These are phyloP conservation scores for Phycodurus eques DNA, from an alignment of 2,113 vertebrate species.

Conservation along the genomic window DNA sequence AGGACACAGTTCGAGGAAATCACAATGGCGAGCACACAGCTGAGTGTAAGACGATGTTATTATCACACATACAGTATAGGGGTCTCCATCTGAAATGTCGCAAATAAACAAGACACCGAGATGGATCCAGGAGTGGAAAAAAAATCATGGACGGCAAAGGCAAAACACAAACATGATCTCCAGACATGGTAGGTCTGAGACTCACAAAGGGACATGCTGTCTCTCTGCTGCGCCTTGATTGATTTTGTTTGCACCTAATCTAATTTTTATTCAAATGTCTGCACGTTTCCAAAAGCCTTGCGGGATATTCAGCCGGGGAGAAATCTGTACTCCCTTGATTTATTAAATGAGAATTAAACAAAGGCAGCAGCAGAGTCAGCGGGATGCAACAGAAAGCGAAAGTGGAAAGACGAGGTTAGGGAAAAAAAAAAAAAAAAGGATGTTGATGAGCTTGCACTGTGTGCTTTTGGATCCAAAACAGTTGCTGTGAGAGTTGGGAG, in stretches of 20 bases:
- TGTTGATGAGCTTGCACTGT: conserved; percentile 1
- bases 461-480: conserved; percentile 3
- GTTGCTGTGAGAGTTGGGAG: neutral
- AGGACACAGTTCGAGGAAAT: neutral
- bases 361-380: conserved; percentile 10
- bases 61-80: neutral
- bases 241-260: conserved; percentile 50
- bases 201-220: conserved; percentile 8
- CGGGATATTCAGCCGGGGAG: conserved; percentile 29
- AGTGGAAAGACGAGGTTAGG: conserved; percentile 13
- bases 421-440: neutral
- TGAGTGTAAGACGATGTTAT: conserved; percentile 1
- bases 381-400: conserved; percentile 13
- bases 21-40: neutral
- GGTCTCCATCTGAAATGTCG: neutral
- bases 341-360: conserved; percentile 44
- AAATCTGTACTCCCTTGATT: conserved; percentile 41
- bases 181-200: conserved; percentile 1
- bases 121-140: neutral
- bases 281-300: conserved; percentile 38
- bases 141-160: neutral
- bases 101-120: neutral
- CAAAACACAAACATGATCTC: neutral
- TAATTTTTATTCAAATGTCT: conserved; percentile 57
- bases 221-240: conserved; percentile 37